Percentiles rank a stretch among this genome's conserved stretches.
phyloP scores from a whole-genome alignment of 92 coral and sea anemone genomes.

The Meandrina meandrites region DNA sequence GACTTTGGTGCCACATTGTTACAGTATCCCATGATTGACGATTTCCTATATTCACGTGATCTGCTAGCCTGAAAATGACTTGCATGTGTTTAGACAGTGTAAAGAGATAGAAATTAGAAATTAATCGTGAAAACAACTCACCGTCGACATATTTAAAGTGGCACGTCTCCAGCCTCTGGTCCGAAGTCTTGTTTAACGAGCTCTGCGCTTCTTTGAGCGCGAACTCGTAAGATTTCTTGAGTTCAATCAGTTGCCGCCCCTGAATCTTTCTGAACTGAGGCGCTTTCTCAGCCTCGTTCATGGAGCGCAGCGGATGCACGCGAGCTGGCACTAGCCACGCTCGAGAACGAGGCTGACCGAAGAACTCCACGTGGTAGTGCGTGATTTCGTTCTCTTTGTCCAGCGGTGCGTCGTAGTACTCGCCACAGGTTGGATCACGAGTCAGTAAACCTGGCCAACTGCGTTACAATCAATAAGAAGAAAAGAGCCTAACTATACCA shows the following conservation, averaged over 20 bases:
- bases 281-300: conserved; percentile 60
- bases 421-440: conserved; percentile 86
- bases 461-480: not conserved
- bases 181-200: conserved; percentile 45
- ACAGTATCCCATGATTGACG: not conserved
- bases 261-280: conserved; percentile 65
- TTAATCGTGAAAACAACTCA: conserved; percentile 1
- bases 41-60: not conserved
- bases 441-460: conserved; percentile 98
- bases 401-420: conserved; percentile 89
- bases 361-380: conserved; percentile 92
- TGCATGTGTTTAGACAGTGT: too few species aligned
- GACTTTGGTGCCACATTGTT: not conserved
- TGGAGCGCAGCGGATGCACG: conserved; percentile 76
- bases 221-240: conserved; percentile 66
- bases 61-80: not conserved
- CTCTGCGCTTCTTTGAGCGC: conserved; percentile 82
- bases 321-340: conserved; percentile 81
- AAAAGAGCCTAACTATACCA: not conserved
- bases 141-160: conserved; percentile 59
- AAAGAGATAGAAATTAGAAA: not conserved
- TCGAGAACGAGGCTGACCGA: conserved; percentile 85
- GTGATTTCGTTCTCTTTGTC: conserved; percentile 87
- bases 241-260: conserved; percentile 55
- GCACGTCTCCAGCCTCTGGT: conserved; percentile 70